phyloP scores from a whole-genome alignment of 2,113 vertebrate genomes.

The Notechis scutatus region DNA sequence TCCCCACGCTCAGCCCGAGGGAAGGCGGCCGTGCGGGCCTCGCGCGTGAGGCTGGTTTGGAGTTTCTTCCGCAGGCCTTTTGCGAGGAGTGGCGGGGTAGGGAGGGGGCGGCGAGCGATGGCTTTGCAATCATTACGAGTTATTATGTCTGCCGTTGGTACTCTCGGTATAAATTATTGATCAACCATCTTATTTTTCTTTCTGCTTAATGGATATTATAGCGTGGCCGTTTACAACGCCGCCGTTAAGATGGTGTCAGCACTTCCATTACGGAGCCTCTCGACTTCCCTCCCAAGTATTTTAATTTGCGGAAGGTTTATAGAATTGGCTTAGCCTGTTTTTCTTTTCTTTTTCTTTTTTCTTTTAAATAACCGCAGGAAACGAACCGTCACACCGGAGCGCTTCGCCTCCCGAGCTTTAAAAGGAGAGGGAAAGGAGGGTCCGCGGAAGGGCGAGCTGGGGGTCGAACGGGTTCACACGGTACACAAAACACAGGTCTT shows the following conservation, averaged over 20 bases:
- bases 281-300: slow-evolving; percentile 23
- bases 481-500: background rate
- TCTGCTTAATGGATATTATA: slow-evolving; percentile 85
- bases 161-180: slow-evolving; percentile 85
- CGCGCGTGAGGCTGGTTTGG: slow-evolving; percentile 66
- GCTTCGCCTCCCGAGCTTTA: background rate
- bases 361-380: background rate
- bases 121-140: slow-evolving; percentile 83
- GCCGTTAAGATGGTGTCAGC: slow-evolving; percentile 78
- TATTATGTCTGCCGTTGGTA: slow-evolving; percentile 84
- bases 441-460: background rate
- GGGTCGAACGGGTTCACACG: background rate
- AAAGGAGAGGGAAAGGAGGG: background rate
- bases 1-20: background rate
- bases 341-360: background rate
- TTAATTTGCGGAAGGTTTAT: background rate
- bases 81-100: slow-evolving; percentile 55
- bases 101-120: slow-evolving; percentile 62
- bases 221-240: slow-evolving; percentile 75
- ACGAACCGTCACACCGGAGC: background rate
- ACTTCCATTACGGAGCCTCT: slow-evolving; percentile 70
- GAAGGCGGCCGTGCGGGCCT: background rate
- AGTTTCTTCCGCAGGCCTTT: slow-evolving; percentile 76
- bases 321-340: background rate
- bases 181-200: slow-evolving; percentile 82